Conservation (phyloP, 2,888 invertebrate genomes). For the Trissonchulus sp. region DNA sequence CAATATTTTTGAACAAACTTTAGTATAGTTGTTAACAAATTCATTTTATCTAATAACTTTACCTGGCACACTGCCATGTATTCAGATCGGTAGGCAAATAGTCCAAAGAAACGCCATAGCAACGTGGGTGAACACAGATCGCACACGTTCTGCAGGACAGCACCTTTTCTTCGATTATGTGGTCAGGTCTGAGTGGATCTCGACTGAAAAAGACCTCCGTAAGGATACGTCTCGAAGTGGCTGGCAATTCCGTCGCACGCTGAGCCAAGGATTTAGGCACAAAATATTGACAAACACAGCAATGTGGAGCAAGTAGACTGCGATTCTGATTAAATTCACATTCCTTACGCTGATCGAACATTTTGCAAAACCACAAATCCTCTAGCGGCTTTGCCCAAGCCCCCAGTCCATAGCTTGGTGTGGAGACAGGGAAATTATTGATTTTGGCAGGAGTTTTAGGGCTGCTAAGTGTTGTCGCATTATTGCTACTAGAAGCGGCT, state of each 20-base stretch:
- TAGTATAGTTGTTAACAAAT: no score
- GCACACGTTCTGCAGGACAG: slow-evolving; percentile 60
- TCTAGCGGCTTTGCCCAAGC: slow-evolving; percentile 50
- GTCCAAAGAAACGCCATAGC: slow-evolving; percentile 34
- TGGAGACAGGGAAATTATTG: no score
- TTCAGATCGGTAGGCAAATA: not conserved
- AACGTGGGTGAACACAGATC: slow-evolving; percentile 61
- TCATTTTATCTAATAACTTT: no score
- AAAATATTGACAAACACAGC: slow-evolving; percentile 61
- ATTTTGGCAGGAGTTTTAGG: no score
- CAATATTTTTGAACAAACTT: no score
- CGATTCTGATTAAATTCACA: slow-evolving; percentile 58
- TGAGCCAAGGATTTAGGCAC: slow-evolving; percentile 35
- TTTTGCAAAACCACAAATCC: slow-evolving; percentile 54
- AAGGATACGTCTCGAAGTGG: slow-evolving; percentile 19
- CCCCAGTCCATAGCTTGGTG: slow-evolving; percentile 1
- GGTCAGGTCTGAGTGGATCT: not conserved
- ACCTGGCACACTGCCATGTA: not conserved
- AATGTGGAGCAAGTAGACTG: slow-evolving; percentile 60
- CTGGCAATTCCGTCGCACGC: not conserved
- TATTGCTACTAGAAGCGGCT: not conserved
- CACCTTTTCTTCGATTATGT: slow-evolving; percentile 53
- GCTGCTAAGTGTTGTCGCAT: no score
- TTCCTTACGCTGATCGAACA: slow-evolving; percentile 49
- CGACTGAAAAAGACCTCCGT: slow-evolving; percentile 41